These are phyloP conservation scores for Halichoerus grypus DNA, from an alignment of 2,113 vertebrate genomes.

Conservation along the genomic window DNA sequence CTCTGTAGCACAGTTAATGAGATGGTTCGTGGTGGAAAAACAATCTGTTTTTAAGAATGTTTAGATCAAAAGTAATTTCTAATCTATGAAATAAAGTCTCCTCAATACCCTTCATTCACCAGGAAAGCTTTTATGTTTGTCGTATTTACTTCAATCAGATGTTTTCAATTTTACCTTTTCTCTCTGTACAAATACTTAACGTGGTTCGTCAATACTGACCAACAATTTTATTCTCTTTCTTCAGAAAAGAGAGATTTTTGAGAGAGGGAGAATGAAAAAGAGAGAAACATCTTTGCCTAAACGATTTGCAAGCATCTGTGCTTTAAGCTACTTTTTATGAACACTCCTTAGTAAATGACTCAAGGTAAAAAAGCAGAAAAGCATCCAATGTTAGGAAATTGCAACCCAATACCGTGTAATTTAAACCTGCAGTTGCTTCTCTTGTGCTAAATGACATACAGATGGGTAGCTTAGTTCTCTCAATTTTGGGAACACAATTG, in stretches of 20 bases:
- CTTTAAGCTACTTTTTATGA: constrained; percentile 92
- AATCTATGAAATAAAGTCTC: constrained; percentile 90
- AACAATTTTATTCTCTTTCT: constrained; percentile 85
- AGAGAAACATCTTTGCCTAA: constrained; percentile 90
- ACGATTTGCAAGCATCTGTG: constrained; percentile 90
- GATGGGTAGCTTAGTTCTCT: constrained; percentile 91
- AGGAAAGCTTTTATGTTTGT: constrained; percentile 89
- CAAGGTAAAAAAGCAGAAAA: constrained; percentile 92
- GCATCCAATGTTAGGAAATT: constrained; percentile 93
- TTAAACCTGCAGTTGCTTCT: constrained; percentile 94
- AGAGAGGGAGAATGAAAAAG: constrained; percentile 76
- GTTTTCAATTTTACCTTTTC: constrained; percentile 91
- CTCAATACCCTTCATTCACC: constrained; percentile 91
- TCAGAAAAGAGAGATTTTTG: constrained; percentile 78
- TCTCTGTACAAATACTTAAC: constrained; percentile 88
- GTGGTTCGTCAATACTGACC: constrained; percentile 87
- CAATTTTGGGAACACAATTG: constrained; percentile 89
- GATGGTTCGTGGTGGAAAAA: constrained; percentile 87
- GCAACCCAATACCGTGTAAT: constrained; percentile 95
- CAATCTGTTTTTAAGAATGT: constrained; percentile 89
- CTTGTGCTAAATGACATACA: constrained; percentile 94
- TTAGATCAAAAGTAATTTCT: constrained; percentile 93
- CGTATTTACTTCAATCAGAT: constrained; percentile 93
- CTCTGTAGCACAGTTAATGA: constrained; percentile 88
- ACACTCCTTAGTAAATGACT: constrained; percentile 91